These are phyloP conservation scores for Abramis brama DNA, from an alignment of 2,113 vertebrate genomes.

Conservation along the genomic window DNA sequence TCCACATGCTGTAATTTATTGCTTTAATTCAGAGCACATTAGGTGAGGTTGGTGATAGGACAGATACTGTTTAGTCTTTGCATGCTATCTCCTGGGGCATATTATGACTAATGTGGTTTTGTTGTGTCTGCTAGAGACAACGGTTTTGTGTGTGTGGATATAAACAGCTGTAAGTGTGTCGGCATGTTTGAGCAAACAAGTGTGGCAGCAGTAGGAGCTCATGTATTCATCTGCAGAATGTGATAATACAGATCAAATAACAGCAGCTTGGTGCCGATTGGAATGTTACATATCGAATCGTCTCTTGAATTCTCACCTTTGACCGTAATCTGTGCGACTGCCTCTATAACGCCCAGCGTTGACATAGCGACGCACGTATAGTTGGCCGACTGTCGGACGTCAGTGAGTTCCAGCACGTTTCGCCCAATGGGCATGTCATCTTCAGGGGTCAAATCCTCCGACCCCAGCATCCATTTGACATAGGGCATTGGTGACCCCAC, in stretches of 20 bases:
- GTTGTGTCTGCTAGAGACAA: conserved; percentile 73
- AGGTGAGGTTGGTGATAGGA: conserved; percentile 63
- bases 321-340: conserved; percentile 96
- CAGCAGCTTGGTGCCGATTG: neutral
- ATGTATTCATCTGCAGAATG: conserved; percentile 12
- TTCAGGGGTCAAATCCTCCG: conserved; percentile 96
- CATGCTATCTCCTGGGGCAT: conserved; percentile 68
- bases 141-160: conserved; percentile 44
- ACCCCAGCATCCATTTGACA: conserved; percentile 99
- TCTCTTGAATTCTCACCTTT: conserved; percentile 82
- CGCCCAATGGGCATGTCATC: conserved; percentile 99
- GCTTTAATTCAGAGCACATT: conserved; percentile 71
- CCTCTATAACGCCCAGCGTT: conserved; percentile 97
- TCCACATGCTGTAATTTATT: conserved; percentile 72
- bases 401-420: conserved; percentile 97
- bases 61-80: conserved; percentile 72
- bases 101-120: conserved; percentile 75
- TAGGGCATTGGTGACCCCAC: conserved; percentile 99
- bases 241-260: conserved; percentile 21
- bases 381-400: conserved; percentile 97
- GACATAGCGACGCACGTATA: conserved; percentile 99
- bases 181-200: neutral
- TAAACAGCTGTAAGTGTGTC: neutral
- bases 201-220: neutral
- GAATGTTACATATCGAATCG: neutral